Conservation (phyloP, 2,113 vertebrate genomes). For the Diglossa brunneiventris region DNA sequence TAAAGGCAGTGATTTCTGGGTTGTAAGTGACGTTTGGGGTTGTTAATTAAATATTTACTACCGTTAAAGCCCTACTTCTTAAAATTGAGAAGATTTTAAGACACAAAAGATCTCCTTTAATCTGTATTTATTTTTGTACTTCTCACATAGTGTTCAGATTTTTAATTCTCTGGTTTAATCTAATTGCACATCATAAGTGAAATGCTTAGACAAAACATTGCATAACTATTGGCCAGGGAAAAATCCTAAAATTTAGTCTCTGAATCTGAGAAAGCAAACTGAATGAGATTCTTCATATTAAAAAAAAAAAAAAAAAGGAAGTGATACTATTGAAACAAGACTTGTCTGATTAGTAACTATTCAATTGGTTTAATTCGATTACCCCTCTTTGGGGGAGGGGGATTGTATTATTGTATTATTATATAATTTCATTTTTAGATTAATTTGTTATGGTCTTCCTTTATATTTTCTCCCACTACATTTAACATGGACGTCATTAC, state of each 20-base stretch:
- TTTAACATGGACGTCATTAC: background rate
- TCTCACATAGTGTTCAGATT: background rate
- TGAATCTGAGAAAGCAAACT: background rate
- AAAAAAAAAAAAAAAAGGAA: background rate
- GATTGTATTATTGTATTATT: background rate
- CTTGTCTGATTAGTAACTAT: background rate
- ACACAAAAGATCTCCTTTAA: conserved; percentile 21
- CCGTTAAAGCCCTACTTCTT: background rate
- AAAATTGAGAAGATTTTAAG: background rate
- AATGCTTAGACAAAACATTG: conserved; percentile 2
- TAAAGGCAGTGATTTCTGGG: background rate
- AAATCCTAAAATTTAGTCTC: background rate
- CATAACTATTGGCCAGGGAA: background rate
- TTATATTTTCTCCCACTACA: background rate
- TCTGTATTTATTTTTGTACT: conserved; percentile 1
- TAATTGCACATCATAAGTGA: conserved; percentile 1
- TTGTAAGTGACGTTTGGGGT: background rate
- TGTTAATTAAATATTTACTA: conserved; percentile 30
- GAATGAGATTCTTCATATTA: rapidly evolving
- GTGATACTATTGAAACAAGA: background rate
- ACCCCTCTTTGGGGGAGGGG: background rate
- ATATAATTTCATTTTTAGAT: background rate
- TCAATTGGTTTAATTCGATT: background rate
- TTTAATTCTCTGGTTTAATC: conserved; percentile 14
- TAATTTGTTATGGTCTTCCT: background rate